Evolutionary conservation across 2,888 invertebrate species (phyloP).

Genomic region (Priocnemis perturbator): DNA sequence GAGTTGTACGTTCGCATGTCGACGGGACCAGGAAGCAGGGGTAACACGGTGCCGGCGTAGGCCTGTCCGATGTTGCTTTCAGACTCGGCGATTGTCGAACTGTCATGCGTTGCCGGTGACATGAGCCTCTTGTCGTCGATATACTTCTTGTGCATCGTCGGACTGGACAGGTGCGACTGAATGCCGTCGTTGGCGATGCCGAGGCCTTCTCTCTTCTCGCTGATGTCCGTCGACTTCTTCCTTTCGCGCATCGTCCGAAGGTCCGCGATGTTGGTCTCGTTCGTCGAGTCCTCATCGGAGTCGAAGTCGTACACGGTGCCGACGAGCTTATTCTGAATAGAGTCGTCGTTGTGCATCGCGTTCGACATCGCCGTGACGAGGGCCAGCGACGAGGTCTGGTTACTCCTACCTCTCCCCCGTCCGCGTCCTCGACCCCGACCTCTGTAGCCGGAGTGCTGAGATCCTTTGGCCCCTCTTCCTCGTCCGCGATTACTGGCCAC

Average conservation of each 20-base stretch:
- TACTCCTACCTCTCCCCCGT: constrained; percentile 68
- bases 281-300: constrained; percentile 88
- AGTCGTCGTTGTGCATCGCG: constrained; percentile 78
- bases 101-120: constrained; percentile 55
- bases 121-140: constrained; percentile 64
- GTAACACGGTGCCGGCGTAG: constrained; percentile 81
- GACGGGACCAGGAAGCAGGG: constrained; percentile 89
- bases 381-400: constrained; percentile 45
- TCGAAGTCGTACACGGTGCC: constrained; percentile 93
- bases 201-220: constrained; percentile 12
- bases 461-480: constrained; percentile 73
- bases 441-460: constrained; percentile 64
- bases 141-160: constrained; percentile 58
- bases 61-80: constrained; percentile 68
- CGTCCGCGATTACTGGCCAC: constrained; percentile 74
- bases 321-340: constrained; percentile 87
- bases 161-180: constrained; percentile 57
- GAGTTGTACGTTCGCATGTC: constrained; percentile 92
- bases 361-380: constrained; percentile 51
- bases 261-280: constrained; percentile 84
- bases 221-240: constrained; percentile 76
- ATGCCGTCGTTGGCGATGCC: constrained; percentile 52
- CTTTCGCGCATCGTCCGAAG: constrained; percentile 87
- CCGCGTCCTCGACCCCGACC: constrained; percentile 69
- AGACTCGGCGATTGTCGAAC: constrained; percentile 40